Evolutionary conservation across 2,113 vertebrate genomes (phyloP).

Genomic region (Orycteropus afer): DNA sequence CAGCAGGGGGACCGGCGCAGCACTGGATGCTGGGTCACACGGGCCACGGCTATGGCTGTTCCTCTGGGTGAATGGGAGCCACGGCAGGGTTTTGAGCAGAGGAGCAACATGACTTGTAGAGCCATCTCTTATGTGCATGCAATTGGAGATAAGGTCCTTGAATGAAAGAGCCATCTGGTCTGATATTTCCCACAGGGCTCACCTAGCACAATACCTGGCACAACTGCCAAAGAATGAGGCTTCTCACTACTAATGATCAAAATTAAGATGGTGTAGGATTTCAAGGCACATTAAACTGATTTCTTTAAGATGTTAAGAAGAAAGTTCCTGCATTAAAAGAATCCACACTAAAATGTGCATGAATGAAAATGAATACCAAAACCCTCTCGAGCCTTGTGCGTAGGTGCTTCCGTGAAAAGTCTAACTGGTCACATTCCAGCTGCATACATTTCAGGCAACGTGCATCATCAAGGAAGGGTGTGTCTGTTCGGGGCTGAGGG

Average conservation of each 20-base stretch:
- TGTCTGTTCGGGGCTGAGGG: not conserved
- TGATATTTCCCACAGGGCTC: not conserved
- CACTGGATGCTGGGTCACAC: too few relatives aligned
- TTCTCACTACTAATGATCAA: not conserved
- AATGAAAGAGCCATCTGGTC: not conserved
- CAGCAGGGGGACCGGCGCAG: not conserved
- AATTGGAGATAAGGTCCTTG: not conserved
- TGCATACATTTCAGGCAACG: not conserved
- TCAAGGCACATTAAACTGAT: not conserved
- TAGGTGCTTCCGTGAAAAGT: not conserved
- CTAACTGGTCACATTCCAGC: not conserved
- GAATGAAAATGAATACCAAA: constrained; percentile 5
- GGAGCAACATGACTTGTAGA: too few relatives aligned
- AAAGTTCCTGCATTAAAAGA: not conserved
- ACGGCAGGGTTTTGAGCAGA: not conserved
- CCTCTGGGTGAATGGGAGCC: not conserved
- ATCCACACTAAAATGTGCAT: not conserved
- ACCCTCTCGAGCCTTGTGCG: not conserved
- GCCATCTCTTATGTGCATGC: not conserved
- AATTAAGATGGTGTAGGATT: not conserved
- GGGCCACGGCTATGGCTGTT: not conserved
- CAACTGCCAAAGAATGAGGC: not conserved
- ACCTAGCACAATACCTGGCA: not conserved
- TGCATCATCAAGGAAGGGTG: not conserved
- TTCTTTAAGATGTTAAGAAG: not conserved